A percentile compares a stretch with the other conserved stretches of the same genome.
phyloP scores from a whole-genome alignment of 2,888 invertebrate genomes.

The Dicyrtoma fusca region DNA sequence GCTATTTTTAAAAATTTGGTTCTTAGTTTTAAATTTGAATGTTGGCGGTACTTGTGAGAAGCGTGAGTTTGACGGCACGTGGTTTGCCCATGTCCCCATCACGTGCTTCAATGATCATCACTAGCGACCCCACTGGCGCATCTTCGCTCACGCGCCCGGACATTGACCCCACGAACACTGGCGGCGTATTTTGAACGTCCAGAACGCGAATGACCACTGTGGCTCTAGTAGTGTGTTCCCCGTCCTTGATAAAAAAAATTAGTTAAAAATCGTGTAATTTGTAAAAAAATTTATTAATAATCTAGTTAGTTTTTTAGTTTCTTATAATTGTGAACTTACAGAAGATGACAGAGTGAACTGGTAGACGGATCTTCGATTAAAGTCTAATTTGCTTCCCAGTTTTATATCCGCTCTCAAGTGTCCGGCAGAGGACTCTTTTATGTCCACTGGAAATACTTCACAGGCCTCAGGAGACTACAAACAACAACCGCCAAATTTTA shows the following conservation, averaged over 20 bases:
- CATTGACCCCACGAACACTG: constrained; percentile 78
- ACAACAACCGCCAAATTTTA: constrained; percentile 27
- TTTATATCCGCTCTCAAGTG: constrained; percentile 73
- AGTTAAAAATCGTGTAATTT: not conserved
- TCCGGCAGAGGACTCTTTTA: constrained; percentile 67
- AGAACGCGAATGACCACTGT: constrained; percentile 77
- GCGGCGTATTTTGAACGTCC: constrained; percentile 86
- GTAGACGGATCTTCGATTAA: constrained; percentile 76
- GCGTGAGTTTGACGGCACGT: constrained; percentile 74
- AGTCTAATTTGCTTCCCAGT: constrained; percentile 72
- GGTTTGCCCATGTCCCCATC: constrained; percentile 86
- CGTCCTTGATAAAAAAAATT: constrained; percentile 67
- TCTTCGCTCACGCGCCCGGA: constrained; percentile 80
- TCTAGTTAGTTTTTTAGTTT: not conserved
- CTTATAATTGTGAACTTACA: constrained; percentile 63
- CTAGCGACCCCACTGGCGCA: constrained; percentile 78
- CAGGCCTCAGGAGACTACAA: constrained; percentile 73
- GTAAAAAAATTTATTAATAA: constrained; percentile 14
- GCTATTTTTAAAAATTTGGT: no score
- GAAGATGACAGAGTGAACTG: constrained; percentile 76
- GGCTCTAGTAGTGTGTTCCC: constrained; percentile 72
- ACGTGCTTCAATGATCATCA: constrained; percentile 75
- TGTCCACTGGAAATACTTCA: constrained; percentile 70
- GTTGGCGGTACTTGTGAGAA: constrained; percentile 73
- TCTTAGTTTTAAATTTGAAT: constrained; percentile 46